Percentiles rank a stretch among this genome's conserved stretches.
Conservation (phyloP, 2,888 invertebrate species). For the Drosophila bunnanda region DNA sequence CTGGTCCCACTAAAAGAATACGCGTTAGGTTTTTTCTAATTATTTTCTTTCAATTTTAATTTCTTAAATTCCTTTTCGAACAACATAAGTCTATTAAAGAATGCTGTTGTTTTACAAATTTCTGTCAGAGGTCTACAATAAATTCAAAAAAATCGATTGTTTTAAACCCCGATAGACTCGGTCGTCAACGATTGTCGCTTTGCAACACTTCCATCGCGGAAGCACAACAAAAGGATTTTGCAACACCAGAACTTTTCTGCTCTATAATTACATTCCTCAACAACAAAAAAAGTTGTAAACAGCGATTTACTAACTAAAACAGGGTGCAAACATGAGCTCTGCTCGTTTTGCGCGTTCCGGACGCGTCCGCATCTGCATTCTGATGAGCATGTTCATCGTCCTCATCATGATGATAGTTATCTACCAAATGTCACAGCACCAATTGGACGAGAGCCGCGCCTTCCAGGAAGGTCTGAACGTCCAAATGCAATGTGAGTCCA, state of each 20-base stretch:
- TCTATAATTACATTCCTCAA: conserved; percentile 34
- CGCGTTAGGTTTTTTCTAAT: too few species aligned
- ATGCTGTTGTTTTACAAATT: not conserved
- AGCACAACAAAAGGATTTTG: conserved; percentile 51
- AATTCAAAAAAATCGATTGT: not conserved
- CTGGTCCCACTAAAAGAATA: conserved; percentile 5
- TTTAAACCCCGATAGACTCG: not conserved
- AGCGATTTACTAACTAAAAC: conserved; percentile 13
- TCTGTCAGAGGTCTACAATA: not conserved
- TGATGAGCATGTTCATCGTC: conserved; percentile 86
- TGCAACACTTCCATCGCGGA: conserved; percentile 26
- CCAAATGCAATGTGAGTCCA: conserved; percentile 86
- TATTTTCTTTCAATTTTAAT: too few species aligned
- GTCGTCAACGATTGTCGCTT: not conserved
- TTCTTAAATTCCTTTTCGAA: not conserved
- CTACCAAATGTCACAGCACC: conserved; percentile 87
- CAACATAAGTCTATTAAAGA: not conserved
- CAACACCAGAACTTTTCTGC: conserved; percentile 55
- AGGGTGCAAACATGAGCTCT: conserved; percentile 78
- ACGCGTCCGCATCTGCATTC: conserved; percentile 86
- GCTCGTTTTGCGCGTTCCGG: conserved; percentile 86
- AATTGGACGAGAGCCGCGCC: conserved; percentile 86
- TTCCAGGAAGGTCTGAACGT: conserved; percentile 86
- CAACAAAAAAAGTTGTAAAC: conserved; percentile 34
- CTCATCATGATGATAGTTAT: conserved; percentile 86